phyloP scores from a whole-genome alignment of 1,140 invertebrate species.

The Magallana angulata region DNA sequence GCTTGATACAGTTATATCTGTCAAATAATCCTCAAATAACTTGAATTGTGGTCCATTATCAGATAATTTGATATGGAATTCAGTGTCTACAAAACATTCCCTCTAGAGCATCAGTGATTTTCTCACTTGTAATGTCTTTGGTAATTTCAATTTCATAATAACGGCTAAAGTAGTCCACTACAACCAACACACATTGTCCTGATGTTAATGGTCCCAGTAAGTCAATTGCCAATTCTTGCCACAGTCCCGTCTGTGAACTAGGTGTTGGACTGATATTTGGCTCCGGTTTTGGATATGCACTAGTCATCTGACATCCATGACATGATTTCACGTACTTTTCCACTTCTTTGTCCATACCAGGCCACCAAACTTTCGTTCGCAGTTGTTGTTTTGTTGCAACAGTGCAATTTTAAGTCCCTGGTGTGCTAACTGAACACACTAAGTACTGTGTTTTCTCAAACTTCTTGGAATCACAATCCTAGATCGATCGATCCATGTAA shows the following conservation, averaged over 20 bases:
- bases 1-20: too few species aligned
- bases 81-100: too few species aligned
- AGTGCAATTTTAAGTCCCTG: slow-evolving; percentile 54
- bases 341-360: slow-evolving; percentile 62
- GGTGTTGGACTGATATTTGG: slow-evolving; percentile 52
- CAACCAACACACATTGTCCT: slow-evolving; percentile 57
- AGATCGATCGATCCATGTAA: slow-evolving; percentile 44
- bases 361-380: slow-evolving; percentile 62
- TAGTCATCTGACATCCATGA: slow-evolving; percentile 60
- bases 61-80: too few species aligned
- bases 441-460: not conserved
- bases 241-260: slow-evolving; percentile 47
- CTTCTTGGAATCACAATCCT: slow-evolving; percentile 48
- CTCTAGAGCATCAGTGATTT: too few species aligned
- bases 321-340: slow-evolving; percentile 59
- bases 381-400: slow-evolving; percentile 60
- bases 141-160: slow-evolving; percentile 58
- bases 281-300: slow-evolving; percentile 45
- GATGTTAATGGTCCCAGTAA: slow-evolving; percentile 60
- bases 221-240: slow-evolving; percentile 58
- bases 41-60: too few species aligned
- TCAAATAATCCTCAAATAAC: too few species aligned
- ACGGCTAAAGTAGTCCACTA: slow-evolving; percentile 60
- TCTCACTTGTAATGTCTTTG: slow-evolving; percentile 22
- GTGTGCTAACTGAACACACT: slow-evolving; percentile 47